Base-by-base conservation (phyloP, 2,113 vertebrate genomes). In the Nematolebias whitei region DNA sequence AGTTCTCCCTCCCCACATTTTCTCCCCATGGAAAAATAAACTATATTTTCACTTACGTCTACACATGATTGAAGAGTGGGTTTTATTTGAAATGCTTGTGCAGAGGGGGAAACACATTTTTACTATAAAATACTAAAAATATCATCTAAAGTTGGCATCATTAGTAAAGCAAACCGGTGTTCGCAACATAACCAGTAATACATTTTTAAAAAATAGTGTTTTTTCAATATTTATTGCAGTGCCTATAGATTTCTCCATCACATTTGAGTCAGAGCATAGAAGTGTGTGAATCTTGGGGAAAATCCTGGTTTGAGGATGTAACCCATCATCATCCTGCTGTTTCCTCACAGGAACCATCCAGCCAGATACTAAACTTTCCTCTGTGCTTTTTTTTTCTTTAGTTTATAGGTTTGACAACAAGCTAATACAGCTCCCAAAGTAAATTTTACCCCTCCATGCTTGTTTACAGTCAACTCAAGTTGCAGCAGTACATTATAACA, bases 11-110 rank as follows among this genome's bases (percentile, higher is more conserved):
- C 5, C 5, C n/a, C n/a, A n/a, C n/a, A n/a, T n/a, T n/a, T n/a
- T n/a, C n/a, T n/a, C n/a, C n/a, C n/a, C n/a, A n/a, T n/a, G 32
- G 39, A 51, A 65, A 73, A 22, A 73, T 52, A 35, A 65, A 64
- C 38, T 2, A 18, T 43, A 2, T 65, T 29, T 60, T 60, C 24
- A 19, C 16, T 47, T 39, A 2, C 20, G n/a, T n/a, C n/a, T n/a
- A n/a, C n/a, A n/a, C n/a, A n/a, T n/a, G n/a, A n/a, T n/a, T n/a
- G n/a, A n/a, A n/a, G n/a, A n/a, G n/a, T n/a, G n/a, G n/a, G n/a
- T n/a, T n/a, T n/a, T n/a, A n/a, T n/a, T n/a, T n/a, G n/a, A n/a
- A n/a, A n/a, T n/a, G n/a, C 10, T 35, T 35, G 9, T 35, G 32
- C 32, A 8, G 5, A 35, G 32, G 9, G 32, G 10, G 10, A 35